A percentile compares a stretch with the other conserved stretches of the same genome.
These are phyloP conservation scores for Threskiornis aethiopicus DNA, from an alignment of 2,797 vertebrate species.

Conservation along the genomic window DNA sequence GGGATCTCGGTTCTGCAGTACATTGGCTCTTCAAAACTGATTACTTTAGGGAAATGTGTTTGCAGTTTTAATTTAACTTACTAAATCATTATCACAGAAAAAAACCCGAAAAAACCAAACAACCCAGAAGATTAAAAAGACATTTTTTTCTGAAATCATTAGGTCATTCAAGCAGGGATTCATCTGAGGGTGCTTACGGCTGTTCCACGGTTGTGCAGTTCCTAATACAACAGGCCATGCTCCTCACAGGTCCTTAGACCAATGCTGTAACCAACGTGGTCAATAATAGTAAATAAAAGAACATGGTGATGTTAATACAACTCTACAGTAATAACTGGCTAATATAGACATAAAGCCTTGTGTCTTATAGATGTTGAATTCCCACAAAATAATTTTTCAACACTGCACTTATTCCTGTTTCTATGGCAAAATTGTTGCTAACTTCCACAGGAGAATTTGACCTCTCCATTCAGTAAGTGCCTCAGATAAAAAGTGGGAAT, in stretches of 20 bases:
- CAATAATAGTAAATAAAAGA: neutral
- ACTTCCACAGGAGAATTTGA: neutral
- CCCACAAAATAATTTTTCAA: neutral
- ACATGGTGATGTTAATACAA: neutral
- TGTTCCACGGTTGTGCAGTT: neutral
- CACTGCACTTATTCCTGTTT: neutral
- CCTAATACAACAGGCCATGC: neutral
- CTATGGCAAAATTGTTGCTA: neutral
- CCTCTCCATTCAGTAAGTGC: neutral
- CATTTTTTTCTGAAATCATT: neutral
- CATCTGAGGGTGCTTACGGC: neutral
- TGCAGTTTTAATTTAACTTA: neutral
- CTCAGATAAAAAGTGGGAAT: neutral
- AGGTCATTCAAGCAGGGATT: neutral
- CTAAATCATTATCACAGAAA: neutral
- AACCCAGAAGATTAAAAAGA: neutral
- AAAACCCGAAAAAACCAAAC: neutral
- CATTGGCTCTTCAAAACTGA: neutral
- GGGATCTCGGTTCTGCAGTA: rapidly evolving
- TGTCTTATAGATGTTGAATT: neutral
- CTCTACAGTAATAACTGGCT: neutral
- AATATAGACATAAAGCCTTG: neutral
- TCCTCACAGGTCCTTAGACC: neutral
- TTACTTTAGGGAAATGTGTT: neutral
- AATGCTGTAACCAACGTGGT: neutral